Base-by-base conservation (phyloP, 2,113 vertebrate species). In the Bambusicola thoracicus region DNA sequence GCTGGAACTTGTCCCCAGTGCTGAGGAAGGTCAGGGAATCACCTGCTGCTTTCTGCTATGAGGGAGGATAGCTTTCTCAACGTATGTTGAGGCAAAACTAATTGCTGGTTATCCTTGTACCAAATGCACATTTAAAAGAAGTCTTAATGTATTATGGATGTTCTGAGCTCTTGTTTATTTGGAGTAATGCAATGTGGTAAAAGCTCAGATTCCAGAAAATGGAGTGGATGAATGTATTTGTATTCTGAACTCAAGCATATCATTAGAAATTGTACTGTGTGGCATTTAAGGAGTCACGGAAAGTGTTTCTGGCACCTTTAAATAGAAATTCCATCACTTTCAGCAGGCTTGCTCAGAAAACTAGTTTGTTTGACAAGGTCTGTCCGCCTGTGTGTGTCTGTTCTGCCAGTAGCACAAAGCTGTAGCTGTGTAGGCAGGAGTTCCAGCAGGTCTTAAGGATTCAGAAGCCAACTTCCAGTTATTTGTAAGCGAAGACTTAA, bases 291-390 rank as follows among this genome's bases (percentile, higher is more conserved):
- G 70, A 89, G 81, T 66, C 25, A 8, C 58, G 19, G 48, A 85
- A 80, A 79, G 67, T 69, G 85, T 92, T 96, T 89, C 81, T 95
- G 87, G 30, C 44, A 25, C 84, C 79, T 85, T 85, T 92, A 91
- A 87, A 87, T 89, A 69, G 48, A 66, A 89, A 85, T 82, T 68
- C 75, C 63, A 58, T 92, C 51, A 36, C 30, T 82, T 94, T 85
- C 58, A 44, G 43, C 56, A 59, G 36, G 11, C 32, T 91, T 81
- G 61, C 56, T 88, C 69, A 61, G 77, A 53, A 79, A 53, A 76
- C 41, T 4, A 40, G 25, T 79, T 87, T 81, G 38, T 36, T 67
- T 0, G 1, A 3, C 55, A 44, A 8, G 7, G 6, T 78, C 46
- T 92, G 73, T 79, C 78, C 61, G 67, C 68, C 36, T 72, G 62